Conservation (phyloP, 2,888 invertebrate genomes). For the Bombyx huttoni region DNA sequence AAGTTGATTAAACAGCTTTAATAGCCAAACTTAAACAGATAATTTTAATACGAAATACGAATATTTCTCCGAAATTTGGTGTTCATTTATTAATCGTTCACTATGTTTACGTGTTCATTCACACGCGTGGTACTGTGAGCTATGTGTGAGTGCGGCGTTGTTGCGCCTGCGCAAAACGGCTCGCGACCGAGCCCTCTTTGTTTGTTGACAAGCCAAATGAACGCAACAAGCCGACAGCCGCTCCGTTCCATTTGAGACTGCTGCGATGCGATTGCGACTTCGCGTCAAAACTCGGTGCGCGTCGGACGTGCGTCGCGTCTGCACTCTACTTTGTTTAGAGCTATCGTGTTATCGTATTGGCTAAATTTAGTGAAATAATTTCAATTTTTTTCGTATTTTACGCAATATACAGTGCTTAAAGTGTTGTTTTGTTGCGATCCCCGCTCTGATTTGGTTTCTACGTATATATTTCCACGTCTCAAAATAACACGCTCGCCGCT, state of each 20-base stretch:
- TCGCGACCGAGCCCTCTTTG: slow-evolving; percentile 57
- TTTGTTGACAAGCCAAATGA: slow-evolving; percentile 64
- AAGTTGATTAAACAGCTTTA: too few relatives aligned
- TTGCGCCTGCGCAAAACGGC: slow-evolving; percentile 48
- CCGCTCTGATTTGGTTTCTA: slow-evolving; percentile 22
- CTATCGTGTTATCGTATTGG: slow-evolving; percentile 40
- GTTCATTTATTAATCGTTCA: not conserved
- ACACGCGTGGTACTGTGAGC: slow-evolving; percentile 29
- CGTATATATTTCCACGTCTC: slow-evolving; percentile 37
- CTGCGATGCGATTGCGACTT: slow-evolving; percentile 12
- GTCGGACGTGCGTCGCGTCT: slow-evolving; percentile 26
- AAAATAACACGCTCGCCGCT: slow-evolving; percentile 47
- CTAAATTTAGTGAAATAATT: slow-evolving; percentile 57
- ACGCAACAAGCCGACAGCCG: slow-evolving; percentile 27
- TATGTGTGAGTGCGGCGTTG: slow-evolving; percentile 38
- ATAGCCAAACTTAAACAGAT: not conserved
- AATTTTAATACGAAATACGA: not conserved
- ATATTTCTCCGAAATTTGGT: not conserved
- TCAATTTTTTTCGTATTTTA: slow-evolving; percentile 31
- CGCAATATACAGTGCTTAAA: slow-evolving; percentile 40
- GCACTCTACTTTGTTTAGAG: slow-evolving; percentile 23
- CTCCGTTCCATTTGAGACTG: slow-evolving; percentile 14
- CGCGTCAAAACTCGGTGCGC: slow-evolving; percentile 37
- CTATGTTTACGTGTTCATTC: slow-evolving; percentile 61
- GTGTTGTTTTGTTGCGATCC: slow-evolving; percentile 37